Evolutionary conservation across 2,113 vertebrate species (phyloP).

Genomic region (Phainopepla nitens): DNA sequence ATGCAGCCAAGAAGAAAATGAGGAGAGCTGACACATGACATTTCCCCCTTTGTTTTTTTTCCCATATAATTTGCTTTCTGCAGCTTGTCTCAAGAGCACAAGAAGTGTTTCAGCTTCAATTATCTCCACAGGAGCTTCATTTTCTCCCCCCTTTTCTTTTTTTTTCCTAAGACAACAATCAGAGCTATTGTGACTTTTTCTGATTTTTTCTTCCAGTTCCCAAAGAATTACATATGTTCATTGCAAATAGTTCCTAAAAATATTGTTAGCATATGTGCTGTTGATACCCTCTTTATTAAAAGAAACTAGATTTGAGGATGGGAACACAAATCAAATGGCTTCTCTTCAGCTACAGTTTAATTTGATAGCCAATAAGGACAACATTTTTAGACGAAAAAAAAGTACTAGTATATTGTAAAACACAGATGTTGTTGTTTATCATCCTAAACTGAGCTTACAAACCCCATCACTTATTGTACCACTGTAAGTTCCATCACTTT

Average conservation of each 20-base stretch:
- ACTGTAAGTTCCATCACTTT: background rate
- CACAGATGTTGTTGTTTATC: background rate
- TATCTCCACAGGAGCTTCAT: conserved; percentile 6
- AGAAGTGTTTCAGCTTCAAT: conserved; percentile 43
- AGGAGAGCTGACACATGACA: background rate
- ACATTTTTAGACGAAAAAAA: background rate
- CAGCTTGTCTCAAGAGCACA: conserved; percentile 1
- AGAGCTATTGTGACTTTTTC: background rate
- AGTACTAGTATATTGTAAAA: background rate
- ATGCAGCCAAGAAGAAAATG: background rate
- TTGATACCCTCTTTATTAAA: background rate
- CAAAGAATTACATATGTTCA: background rate
- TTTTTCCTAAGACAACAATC: background rate
- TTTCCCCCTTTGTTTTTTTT: conserved; percentile 21
- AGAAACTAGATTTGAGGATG: background rate
- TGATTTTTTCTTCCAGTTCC: background rate
- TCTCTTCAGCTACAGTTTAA: background rate
- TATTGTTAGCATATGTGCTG: background rate
- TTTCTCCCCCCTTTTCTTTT: accelerated
- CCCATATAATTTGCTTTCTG: conserved; percentile 14
- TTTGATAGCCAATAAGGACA: background rate
- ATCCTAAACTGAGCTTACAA: background rate
- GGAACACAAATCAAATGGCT: background rate
- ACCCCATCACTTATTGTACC: background rate
- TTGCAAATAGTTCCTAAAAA: background rate